These are phyloP conservation scores for Circaetus cinerascens DNA, from an alignment of 2,113 vertebrate genomes.

Conservation along the genomic window DNA sequence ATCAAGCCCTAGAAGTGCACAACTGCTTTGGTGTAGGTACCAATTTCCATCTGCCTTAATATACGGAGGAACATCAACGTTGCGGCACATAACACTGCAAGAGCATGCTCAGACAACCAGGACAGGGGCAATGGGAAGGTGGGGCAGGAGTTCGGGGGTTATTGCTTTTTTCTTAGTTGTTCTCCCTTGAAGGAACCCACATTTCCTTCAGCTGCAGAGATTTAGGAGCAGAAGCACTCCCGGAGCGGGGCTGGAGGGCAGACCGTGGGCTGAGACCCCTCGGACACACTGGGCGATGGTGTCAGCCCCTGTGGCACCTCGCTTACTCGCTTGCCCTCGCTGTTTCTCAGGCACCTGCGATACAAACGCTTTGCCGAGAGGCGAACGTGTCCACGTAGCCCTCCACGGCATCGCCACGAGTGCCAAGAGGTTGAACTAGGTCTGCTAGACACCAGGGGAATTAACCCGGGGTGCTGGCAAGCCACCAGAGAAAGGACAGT, in stretches of 20 bases:
- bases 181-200: background rate
- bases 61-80: accelerated
- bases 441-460: background rate
- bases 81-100: background rate
- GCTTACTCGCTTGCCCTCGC: background rate
- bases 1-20: background rate
- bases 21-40: accelerated
- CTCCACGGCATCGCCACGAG: background rate
- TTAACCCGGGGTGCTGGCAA: background rate
- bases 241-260: background rate
- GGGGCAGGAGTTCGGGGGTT: background rate
- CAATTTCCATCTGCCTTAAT: accelerated
- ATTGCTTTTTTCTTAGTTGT: background rate
- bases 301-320: accelerated
- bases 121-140: background rate
- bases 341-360: accelerated
- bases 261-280: background rate
- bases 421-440: background rate
- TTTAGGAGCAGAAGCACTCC: background rate
- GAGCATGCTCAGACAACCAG: accelerated
- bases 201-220: background rate
- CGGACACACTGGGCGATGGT: accelerated
- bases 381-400: accelerated
- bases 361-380: background rate
- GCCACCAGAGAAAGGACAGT: background rate